Evolutionary conservation across 2,113 vertebrate genomes (phyloP).

Genomic region (Triplophysa tibetana): DNA sequence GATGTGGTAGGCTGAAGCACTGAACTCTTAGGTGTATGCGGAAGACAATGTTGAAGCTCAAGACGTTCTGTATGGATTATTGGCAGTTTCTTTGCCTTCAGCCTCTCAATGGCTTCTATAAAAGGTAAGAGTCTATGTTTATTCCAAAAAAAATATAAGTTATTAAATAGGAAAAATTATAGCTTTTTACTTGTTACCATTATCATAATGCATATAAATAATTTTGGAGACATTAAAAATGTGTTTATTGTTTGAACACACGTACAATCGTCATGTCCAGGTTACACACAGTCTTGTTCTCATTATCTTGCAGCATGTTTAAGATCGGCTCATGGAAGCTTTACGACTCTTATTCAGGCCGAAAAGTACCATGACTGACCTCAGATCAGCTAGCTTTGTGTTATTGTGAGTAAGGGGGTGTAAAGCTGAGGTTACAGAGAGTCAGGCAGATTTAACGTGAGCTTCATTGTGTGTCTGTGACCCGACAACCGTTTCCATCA

Average conservation of each 20-base stretch:
- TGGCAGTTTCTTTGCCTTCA: constrained; percentile 96
- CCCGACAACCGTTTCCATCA: constrained; percentile 27
- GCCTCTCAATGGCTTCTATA: constrained; percentile 89
- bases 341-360: background rate
- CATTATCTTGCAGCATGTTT: background rate
- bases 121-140: constrained; percentile 78
- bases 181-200: background rate
- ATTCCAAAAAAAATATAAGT: too few relatives aligned
- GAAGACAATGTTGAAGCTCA: constrained; percentile 90
- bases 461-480: constrained; percentile 35
- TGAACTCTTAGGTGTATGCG: constrained; percentile 9
- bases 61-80: constrained; percentile 96
- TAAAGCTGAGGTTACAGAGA: constrained; percentile 23
- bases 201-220: background rate
- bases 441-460: constrained; percentile 34
- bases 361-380: constrained; percentile 15
- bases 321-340: too few relatives aligned
- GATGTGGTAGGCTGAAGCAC: constrained; percentile 28
- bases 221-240: background rate
- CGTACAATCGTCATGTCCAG: background rate
- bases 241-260: background rate
- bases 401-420: constrained; percentile 15
- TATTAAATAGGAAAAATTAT: too few relatives aligned
- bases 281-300: background rate
- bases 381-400: constrained; percentile 15